These are phyloP conservation scores for Champsocephalus esox DNA, from an alignment of 2,797 vertebrate genomes.

Conservation along the genomic window DNA sequence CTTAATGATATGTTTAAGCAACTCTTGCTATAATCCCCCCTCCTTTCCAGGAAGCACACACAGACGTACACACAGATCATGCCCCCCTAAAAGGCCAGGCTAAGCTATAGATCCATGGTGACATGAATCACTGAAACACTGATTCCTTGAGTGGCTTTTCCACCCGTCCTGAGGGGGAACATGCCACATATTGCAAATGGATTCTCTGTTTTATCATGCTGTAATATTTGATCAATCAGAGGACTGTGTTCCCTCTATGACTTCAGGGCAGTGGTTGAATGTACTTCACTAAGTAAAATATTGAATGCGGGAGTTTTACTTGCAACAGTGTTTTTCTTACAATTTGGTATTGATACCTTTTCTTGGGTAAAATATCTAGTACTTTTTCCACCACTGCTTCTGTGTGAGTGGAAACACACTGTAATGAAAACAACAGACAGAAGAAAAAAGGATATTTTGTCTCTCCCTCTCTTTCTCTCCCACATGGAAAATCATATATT, in stretches of 20 bases:
- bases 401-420: constrained; percentile 59
- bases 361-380: too few relatives aligned
- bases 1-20: constrained; percentile 69
- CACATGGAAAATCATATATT: constrained; percentile 70
- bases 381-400: too few relatives aligned
- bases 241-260: constrained; percentile 42
- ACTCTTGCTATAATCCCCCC: constrained; percentile 56
- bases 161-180: constrained; percentile 13
- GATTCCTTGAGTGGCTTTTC: constrained; percentile 37
- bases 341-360: too few relatives aligned
- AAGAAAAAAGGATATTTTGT: constrained; percentile 42
- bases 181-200: constrained; percentile 36
- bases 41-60: constrained; percentile 45
- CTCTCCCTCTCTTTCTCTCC: constrained; percentile 30
- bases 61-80: constrained; percentile 16
- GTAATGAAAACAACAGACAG: constrained; percentile 60
- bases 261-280: constrained; percentile 1
- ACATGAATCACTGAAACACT: constrained; percentile 43
- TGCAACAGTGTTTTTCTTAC: too few relatives aligned
- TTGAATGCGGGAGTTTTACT: too few relatives aligned
- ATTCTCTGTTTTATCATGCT: constrained; percentile 44
- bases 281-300: too few relatives aligned
- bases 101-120: constrained; percentile 14
- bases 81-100: constrained; percentile 1
- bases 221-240: constrained; percentile 53